Percentiles rank a stretch among this genome's conserved stretches.
Evolutionary conservation across 2,113 vertebrate genomes (phyloP).

Genomic region (Diadophis punctatus): DNA sequence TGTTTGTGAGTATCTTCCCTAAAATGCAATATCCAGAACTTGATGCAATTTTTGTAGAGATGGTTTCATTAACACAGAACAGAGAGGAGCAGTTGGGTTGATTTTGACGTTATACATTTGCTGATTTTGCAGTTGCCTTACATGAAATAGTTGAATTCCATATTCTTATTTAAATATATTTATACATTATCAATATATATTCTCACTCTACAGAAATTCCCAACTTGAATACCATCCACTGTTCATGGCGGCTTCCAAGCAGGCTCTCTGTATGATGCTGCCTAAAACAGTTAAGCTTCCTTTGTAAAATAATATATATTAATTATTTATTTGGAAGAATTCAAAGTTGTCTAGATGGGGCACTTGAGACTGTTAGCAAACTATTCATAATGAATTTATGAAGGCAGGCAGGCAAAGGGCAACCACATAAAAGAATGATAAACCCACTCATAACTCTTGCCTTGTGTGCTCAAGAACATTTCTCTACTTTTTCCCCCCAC

Average conservation of each 20-base stretch:
- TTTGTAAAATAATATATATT: not conserved
- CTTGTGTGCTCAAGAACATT: constrained; percentile 45
- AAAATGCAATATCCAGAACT: not conserved
- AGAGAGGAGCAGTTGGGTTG: not conserved
- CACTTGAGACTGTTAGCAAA: constrained; percentile 31
- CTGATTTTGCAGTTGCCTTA: not conserved
- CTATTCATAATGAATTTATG: constrained; percentile 56
- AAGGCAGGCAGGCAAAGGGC: constrained; percentile 38
- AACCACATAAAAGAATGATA: constrained; percentile 40
- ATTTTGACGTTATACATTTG: not conserved
- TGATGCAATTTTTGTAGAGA: not conserved
- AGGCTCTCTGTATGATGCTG: not conserved
- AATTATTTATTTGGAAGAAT: constrained; percentile 17
- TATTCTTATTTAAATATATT: not conserved
- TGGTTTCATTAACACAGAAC: not conserved
- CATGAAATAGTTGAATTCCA: not conserved
- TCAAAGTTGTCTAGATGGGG: not conserved
- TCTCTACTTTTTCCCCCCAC: constrained; percentile 14
- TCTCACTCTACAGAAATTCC: not conserved
- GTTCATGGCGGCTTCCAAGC: not conserved
- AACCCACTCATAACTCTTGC: constrained; percentile 36
- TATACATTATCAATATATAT: not conserved
- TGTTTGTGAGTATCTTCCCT: not conserved
- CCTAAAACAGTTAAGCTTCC: constrained; percentile 14
- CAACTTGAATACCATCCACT: not conserved